phyloP scores from a whole-genome alignment of 1,140 invertebrate genomes.

The Drosophila auraria region DNA sequence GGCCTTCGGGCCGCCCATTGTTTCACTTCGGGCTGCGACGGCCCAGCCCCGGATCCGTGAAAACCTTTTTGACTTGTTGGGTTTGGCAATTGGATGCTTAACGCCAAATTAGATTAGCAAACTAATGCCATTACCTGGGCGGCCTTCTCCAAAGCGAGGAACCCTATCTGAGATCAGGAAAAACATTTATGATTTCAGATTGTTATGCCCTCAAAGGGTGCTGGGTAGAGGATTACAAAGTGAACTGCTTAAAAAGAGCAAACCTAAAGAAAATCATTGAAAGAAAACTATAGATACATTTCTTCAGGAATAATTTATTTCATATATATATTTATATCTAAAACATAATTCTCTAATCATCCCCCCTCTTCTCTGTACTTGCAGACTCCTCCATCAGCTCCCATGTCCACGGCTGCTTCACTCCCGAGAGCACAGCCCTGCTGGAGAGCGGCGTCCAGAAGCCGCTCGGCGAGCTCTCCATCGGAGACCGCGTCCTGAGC shows the following conservation, averaged over 20 bases:
- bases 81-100: constrained; percentile 75
- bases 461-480: constrained; percentile 89
- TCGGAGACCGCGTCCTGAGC: constrained; percentile 94
- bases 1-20: constrained; percentile 59
- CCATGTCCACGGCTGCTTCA: constrained; percentile 94
- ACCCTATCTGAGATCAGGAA: constrained; percentile 10
- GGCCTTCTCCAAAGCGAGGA: constrained; percentile 7
- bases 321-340: no score
- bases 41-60: constrained; percentile 65
- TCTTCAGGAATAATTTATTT: no score
- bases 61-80: constrained; percentile 83
- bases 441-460: constrained; percentile 86
- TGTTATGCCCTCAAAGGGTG: neutral
- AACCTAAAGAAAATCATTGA: neutral
- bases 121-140: constrained; percentile 77
- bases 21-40: constrained; percentile 43
- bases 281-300: no score
- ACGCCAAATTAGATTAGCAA: constrained; percentile 84
- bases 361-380: constrained; percentile 81
- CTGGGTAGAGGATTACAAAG: neutral
- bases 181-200: constrained; percentile 3
- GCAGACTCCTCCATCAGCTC: constrained; percentile 95
- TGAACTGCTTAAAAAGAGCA: neutral
- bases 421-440: constrained; percentile 88
- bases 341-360: neutral